A percentile compares a stretch with the other conserved stretches of the same genome.
phyloP scores from a whole-genome alignment of 2,797 vertebrate species.

The Cirrhinus molitorella region DNA sequence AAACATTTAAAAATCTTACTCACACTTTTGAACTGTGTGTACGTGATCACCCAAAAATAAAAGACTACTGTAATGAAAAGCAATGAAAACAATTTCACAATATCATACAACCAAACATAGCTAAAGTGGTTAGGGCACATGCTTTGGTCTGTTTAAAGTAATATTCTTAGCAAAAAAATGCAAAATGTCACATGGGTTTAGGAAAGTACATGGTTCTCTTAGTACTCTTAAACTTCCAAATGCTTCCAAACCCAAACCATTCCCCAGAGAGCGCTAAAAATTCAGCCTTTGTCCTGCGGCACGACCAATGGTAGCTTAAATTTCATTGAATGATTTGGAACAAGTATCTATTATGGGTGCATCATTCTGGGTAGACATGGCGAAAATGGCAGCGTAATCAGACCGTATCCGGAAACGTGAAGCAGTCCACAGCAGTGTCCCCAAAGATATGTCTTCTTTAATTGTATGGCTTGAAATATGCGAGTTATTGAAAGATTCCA shows the following conservation, averaged over 20 bases:
- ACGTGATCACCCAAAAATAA: not conserved
- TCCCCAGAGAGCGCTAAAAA: conserved; percentile 49
- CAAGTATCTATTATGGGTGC: conserved; percentile 34
- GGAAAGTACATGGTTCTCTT: conserved; percentile 36
- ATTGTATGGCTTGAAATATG: conserved; percentile 66
- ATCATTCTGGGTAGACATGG: conserved; percentile 47
- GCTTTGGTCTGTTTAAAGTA: conserved; percentile 1
- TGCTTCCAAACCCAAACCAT: conserved; percentile 51
- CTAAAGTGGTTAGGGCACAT: conserved; percentile 14
- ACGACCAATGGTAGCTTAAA: conserved; percentile 46
- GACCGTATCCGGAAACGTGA: conserved; percentile 31
- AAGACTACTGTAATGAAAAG: conserved; percentile 3
- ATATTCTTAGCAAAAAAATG: conserved; percentile 34
- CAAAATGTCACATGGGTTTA: conserved; percentile 16
- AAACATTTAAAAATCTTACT: not conserved
- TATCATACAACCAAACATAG: conserved; percentile 9
- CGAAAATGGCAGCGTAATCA: conserved; percentile 37
- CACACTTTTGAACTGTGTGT: not conserved
- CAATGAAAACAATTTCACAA: not conserved
- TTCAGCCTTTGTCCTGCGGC: conserved; percentile 35
- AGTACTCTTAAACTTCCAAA: conserved; percentile 48
- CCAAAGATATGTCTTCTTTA: conserved; percentile 50
- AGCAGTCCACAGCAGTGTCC: conserved; percentile 47
- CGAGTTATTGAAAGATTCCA: conserved; percentile 68
- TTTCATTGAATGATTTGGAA: conserved; percentile 49